Evolutionary conservation across 2,888 invertebrate species (phyloP).

Genomic region (Theodoxus fluviatilis): DNA sequence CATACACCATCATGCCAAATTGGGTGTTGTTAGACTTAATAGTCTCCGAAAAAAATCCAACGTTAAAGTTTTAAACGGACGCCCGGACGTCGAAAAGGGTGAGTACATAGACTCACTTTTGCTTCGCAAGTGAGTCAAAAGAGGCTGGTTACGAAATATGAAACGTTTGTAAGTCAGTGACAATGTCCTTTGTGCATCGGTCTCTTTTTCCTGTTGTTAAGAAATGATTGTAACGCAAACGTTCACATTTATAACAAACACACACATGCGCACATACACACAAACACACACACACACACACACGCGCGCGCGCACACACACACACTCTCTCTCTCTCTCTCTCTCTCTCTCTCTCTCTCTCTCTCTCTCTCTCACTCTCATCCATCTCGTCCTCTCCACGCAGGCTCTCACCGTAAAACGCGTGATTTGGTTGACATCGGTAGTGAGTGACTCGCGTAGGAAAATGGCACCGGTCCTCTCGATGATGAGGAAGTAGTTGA

Average conservation of each 20-base stretch:
- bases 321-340: not conserved
- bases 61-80: too few species aligned
- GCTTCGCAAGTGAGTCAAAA: too few species aligned
- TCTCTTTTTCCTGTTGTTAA: too few species aligned
- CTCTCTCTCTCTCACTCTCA: not conserved
- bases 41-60: too few species aligned
- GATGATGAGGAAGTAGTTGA: slow-evolving; percentile 55
- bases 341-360: slow-evolving; percentile 2
- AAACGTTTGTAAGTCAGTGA: not conserved
- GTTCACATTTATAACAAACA: too few species aligned
- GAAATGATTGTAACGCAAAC: too few species aligned
- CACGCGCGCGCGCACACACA: not conserved
- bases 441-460: slow-evolving; percentile 46
- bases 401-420: slow-evolving; percentile 35
- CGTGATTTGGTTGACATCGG: slow-evolving; percentile 33
- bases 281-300: too few species aligned
- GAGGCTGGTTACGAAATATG: not conserved
- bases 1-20: too few species aligned
- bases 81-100: too few species aligned
- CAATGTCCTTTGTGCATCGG: not conserved
- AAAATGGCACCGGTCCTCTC: slow-evolving; percentile 48
- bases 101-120: too few species aligned
- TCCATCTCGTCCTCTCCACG: not conserved
- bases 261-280: too few species aligned
- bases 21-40: too few species aligned